Evolutionary conservation across 2,113 vertebrate genomes (phyloP).

Genomic region (Ailuropoda melanoleuca): DNA sequence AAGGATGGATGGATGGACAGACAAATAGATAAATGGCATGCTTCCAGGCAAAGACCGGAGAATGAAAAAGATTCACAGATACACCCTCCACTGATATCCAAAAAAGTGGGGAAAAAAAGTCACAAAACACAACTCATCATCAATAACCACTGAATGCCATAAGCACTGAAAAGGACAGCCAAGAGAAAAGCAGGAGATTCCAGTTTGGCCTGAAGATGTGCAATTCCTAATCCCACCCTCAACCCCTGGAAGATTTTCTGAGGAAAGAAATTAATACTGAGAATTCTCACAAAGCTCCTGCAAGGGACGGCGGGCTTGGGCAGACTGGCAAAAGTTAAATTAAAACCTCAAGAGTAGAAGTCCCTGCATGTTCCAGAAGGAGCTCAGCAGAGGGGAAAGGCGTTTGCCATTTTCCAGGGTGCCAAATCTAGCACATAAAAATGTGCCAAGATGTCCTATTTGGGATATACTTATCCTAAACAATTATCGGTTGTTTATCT

Average conservation of each 20-base stretch:
- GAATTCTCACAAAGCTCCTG: background rate
- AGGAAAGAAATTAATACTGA: background rate
- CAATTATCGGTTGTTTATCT: background rate
- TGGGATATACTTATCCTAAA: background rate
- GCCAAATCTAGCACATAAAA: background rate
- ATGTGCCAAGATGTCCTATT: background rate
- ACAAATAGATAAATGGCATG: background rate
- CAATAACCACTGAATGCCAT: background rate
- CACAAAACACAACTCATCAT: background rate
- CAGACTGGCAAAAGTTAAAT: background rate
- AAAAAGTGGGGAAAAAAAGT: background rate
- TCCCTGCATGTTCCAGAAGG: fast-evolving
- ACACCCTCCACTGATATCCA: background rate
- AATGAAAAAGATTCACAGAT: background rate
- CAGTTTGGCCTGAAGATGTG: background rate
- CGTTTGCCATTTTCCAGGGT: background rate
- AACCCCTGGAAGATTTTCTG: background rate
- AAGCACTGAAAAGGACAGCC: background rate
- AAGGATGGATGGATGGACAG: background rate
- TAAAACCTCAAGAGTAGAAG: background rate
- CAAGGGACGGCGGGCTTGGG: fast-evolving
- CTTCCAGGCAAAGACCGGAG: background rate
- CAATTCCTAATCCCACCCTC: background rate
- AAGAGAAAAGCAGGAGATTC: no score
- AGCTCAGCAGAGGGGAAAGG: background rate